phyloP scores from a whole-genome alignment of 2,113 vertebrate genomes.

The Rhombomys opimus region DNA sequence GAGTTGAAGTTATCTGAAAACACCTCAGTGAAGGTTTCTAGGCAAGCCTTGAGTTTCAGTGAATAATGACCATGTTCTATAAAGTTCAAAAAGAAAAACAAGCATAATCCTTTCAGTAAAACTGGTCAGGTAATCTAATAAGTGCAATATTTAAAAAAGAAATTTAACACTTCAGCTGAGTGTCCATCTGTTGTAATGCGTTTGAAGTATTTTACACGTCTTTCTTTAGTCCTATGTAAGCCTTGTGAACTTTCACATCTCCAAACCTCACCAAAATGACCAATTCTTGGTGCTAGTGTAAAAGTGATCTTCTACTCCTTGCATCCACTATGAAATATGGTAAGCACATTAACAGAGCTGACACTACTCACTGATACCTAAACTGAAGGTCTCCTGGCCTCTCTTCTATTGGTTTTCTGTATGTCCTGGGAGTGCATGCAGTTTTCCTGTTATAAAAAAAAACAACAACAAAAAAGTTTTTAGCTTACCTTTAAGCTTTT shows the following conservation, averaged over 20 bases:
- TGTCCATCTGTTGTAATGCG: background rate
- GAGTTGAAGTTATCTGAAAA: background rate
- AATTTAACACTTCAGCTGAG: background rate
- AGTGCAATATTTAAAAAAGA: background rate
- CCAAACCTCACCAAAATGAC: no score
- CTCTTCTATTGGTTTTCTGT: background rate
- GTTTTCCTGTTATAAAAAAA: background rate
- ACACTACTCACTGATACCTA: background rate
- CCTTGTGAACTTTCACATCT: background rate
- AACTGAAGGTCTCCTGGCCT: background rate
- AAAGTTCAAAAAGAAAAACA: background rate
- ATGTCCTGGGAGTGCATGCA: background rate
- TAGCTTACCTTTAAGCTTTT: background rate
- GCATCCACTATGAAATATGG: background rate
- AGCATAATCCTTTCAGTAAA: background rate
- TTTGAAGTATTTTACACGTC: background rate
- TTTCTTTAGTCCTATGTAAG: background rate
- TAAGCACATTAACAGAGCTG: background rate
- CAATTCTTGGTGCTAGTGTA: no score
- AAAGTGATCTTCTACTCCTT: background rate
- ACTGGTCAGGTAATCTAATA: background rate
- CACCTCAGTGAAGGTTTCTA: background rate
- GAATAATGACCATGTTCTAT: background rate
- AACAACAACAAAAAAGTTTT: background rate
- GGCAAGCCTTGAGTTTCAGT: background rate